phyloP scores from a whole-genome alignment of 2,113 vertebrate species.

The Calypte anna region DNA sequence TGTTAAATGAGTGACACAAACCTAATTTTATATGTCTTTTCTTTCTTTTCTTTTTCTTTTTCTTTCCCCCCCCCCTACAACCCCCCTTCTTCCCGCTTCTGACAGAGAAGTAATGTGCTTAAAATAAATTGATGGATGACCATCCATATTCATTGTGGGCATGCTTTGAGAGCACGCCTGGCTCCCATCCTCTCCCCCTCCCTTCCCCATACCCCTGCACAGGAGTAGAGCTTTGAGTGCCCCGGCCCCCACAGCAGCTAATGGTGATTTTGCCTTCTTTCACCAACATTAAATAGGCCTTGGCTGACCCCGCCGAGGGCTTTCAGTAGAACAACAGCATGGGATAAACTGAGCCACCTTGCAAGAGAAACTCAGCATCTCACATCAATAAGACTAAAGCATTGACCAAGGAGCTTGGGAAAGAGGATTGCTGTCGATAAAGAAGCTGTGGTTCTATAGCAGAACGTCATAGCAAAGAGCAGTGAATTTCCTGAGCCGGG shows the following conservation, averaged over 20 bases:
- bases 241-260: constrained; percentile 4
- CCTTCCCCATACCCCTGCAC: not conserved
- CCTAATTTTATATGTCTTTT: constrained; percentile 77
- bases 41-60: constrained; percentile 61
- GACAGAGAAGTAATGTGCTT: constrained; percentile 74
- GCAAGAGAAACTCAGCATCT: constrained; percentile 23
- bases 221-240: constrained; percentile 45
- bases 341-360: constrained; percentile 28
- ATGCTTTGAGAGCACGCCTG: constrained; percentile 35
- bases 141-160: constrained; percentile 68
- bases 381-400: constrained; percentile 27
- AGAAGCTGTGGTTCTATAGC: constrained; percentile 9
- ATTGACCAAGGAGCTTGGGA: constrained; percentile 42
- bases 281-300: constrained; percentile 23
- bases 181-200: constrained; percentile 42
- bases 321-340: constrained; percentile 40
- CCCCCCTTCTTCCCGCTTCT: constrained; percentile 39
- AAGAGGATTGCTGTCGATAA: not conserved
- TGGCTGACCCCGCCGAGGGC: constrained; percentile 38
- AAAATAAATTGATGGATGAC: constrained; percentile 81
- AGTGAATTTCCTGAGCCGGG: not conserved
- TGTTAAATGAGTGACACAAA: constrained; percentile 77
- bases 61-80: no score
- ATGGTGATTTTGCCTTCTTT: constrained; percentile 44
- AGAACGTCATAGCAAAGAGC: constrained; percentile 25